phyloP scores from a whole-genome alignment of 2,888 invertebrate genomes.

The Tenthredo mesomela region DNA sequence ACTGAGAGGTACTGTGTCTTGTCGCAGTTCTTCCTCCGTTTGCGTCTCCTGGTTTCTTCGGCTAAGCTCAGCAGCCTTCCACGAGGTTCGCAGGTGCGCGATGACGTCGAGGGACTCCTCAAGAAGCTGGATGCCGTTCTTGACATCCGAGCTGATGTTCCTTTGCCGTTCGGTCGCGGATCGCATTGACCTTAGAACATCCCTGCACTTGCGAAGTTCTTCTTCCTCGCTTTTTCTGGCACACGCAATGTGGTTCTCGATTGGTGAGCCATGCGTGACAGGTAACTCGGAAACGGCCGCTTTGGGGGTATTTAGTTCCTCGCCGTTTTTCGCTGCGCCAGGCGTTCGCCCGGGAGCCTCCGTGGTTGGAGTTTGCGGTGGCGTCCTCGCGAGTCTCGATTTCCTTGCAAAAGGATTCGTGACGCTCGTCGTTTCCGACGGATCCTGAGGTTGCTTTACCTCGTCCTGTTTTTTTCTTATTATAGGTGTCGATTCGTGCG shows the following conservation, averaged over 20 bases:
- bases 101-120: constrained; percentile 13
- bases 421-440: no score
- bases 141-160: constrained; percentile 24
- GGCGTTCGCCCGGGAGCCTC: no score
- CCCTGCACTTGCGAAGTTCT: constrained; percentile 7
- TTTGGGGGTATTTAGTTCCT: background rate
- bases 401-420: no score
- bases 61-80: background rate
- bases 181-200: background rate
- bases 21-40: background rate
- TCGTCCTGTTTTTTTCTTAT: no score
- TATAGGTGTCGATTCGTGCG: no score
- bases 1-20: background rate
- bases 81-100: background rate
- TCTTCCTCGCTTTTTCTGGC: background rate
- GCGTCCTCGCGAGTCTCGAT: no score
- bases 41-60: constrained; percentile 9
- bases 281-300: background rate
- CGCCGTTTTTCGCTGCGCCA: background rate
- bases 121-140: constrained; percentile 4
- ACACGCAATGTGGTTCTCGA: background rate
- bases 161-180: background rate
- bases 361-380: no score
- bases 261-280: background rate
- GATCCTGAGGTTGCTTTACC: no score